Conservation (phyloP, 1,140 invertebrate genomes). For the Lethrus apterus region DNA sequence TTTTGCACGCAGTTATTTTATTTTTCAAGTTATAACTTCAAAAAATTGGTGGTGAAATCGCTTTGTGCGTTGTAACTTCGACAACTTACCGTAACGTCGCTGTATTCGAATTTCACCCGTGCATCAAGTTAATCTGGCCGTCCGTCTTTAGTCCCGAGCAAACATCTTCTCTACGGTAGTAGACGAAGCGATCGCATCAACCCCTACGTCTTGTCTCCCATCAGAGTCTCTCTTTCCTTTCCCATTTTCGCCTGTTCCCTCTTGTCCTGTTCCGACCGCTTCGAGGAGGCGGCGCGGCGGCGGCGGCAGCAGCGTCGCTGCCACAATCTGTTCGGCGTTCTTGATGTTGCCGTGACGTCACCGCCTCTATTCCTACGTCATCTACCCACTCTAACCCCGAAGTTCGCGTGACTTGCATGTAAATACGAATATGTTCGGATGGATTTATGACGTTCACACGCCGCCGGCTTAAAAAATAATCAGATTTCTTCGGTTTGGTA, state of each 20-base stretch:
- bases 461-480: constrained; percentile 5
- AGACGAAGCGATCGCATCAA: too few relatives aligned
- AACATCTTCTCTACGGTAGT: constrained; percentile 28
- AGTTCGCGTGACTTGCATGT: constrained; percentile 22
- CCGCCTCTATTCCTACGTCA: constrained; percentile 22
- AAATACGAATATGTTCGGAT: constrained; percentile 23
- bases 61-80: not conserved
- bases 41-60: too few relatives aligned
- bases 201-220: constrained; percentile 21
- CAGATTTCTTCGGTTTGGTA: too few relatives aligned
- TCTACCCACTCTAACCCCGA: constrained; percentile 21
- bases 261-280: constrained; percentile 4
- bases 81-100: constrained; percentile 22
- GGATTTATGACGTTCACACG: constrained; percentile 7
- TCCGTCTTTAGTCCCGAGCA: constrained; percentile 27
- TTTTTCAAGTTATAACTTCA: too few relatives aligned
- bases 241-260: constrained; percentile 23
- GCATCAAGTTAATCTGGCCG: constrained; percentile 31
- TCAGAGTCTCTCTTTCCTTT: constrained; percentile 20
- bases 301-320: not conserved
- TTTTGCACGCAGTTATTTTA: too few relatives aligned
- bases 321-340: constrained; percentile 4
- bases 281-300: not conserved
- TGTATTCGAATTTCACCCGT: constrained; percentile 25
- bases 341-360: constrained; percentile 11